These are phyloP conservation scores for Panopea generosa DNA, from an alignment of 2,888 invertebrate genomes.

Conservation along the genomic window DNA sequence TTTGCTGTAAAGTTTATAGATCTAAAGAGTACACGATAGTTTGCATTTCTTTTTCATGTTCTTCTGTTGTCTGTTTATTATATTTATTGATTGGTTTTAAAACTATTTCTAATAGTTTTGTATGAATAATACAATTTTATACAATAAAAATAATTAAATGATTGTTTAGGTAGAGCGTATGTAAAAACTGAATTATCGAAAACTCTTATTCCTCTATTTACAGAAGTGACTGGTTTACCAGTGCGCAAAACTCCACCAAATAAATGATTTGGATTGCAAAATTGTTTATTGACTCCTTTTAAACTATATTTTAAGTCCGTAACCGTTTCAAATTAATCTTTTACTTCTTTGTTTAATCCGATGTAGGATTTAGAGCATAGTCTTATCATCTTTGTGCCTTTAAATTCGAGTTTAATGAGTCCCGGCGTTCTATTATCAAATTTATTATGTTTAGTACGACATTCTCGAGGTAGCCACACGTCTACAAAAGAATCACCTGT, in stretches of 20 bases:
- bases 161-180: constrained; percentile 8
- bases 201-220: constrained; percentile 9
- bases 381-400: constrained; percentile 28
- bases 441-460: constrained; percentile 22
- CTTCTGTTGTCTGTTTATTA: background rate
- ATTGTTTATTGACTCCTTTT: constrained; percentile 15
- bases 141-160: constrained; percentile 27
- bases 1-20: too few species aligned
- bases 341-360: constrained; percentile 2
- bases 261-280: too few species aligned
- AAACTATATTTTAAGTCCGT: constrained; percentile 1
- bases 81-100: constrained; percentile 8
- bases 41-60: too few species aligned
- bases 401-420: constrained; percentile 29
- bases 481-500: background rate
- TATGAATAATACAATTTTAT: constrained; percentile 15
- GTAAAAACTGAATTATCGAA: constrained; percentile 7
- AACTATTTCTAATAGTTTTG: background rate
- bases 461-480: constrained; percentile 31
- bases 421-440: constrained; percentile 11
- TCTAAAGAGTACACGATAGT: too few species aligned
- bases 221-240: background rate
- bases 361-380: constrained; percentile 32
- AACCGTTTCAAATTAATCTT: background rate
- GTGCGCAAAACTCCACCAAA: background rate